Conservation (phyloP, 2,113 vertebrate species). For the Phaethon lepturus region DNA sequence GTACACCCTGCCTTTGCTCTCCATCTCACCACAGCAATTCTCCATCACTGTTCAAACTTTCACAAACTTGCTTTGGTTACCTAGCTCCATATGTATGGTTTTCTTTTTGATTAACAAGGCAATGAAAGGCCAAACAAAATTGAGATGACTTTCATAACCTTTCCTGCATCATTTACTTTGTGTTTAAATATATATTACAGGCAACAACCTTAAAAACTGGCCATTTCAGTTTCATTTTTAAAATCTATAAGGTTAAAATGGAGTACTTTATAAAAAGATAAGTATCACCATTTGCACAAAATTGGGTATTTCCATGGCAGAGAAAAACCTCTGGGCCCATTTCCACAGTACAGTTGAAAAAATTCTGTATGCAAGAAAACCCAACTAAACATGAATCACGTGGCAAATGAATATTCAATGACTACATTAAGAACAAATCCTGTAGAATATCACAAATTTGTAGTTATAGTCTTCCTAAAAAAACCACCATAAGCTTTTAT, state of each 20-base stretch:
- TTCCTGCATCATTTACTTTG: conserved; percentile 22
- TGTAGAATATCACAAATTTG: conserved; percentile 67
- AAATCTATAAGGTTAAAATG: conserved; percentile 65
- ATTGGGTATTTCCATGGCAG: conserved; percentile 47
- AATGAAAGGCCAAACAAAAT: conserved; percentile 72
- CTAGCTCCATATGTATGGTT: conserved; percentile 75
- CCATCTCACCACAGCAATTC: conserved; percentile 62
- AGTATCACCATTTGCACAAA: conserved; percentile 73
- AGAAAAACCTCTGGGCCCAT: conserved; percentile 63
- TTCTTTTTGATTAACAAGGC: conserved; percentile 73
- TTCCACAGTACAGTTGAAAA: conserved; percentile 65
- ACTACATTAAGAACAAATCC: conserved; percentile 69
- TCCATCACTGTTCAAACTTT: conserved; percentile 62
- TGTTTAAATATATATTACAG: conserved; percentile 51
- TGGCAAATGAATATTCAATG: conserved; percentile 68
- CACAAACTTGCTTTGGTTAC: conserved; percentile 89
- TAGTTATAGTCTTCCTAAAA: conserved; percentile 75
- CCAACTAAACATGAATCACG: conserved; percentile 64
- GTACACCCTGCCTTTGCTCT: conserved; percentile 56
- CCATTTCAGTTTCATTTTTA: conserved; percentile 75
- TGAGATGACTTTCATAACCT: conserved; percentile 43
- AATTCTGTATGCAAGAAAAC: conserved; percentile 57
- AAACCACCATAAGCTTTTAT: conserved; percentile 71
- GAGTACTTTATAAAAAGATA: conserved; percentile 67
- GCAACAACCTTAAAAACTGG: conserved; percentile 75